Evolutionary conservation across 92 coral and sea anemone species (phyloP).

Genomic region (Diadumene lineata): DNA sequence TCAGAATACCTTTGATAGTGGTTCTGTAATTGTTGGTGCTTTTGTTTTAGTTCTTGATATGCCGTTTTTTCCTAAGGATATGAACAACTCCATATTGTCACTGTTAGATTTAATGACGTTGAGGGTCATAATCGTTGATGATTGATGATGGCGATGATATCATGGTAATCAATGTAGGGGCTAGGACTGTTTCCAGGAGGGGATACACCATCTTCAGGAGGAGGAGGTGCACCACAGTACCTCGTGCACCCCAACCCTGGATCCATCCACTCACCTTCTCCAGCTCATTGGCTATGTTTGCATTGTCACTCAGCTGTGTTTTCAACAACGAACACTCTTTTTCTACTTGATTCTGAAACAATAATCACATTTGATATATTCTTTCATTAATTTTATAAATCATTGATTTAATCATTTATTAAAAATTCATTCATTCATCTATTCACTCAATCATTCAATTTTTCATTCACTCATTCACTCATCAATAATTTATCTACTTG

Average conservation of each 20-base stretch:
- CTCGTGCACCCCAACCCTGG: neutral
- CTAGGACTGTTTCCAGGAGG: too few species aligned
- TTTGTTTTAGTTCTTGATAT: constrained; percentile 84
- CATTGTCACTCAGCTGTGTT: constrained; percentile 63
- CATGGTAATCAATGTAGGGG: too few species aligned
- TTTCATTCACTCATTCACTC: too few species aligned
- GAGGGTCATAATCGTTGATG: too few species aligned
- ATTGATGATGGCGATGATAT: too few species aligned
- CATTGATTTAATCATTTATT: neutral
- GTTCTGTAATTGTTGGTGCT: constrained; percentile 87
- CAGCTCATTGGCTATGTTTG: constrained; percentile 71
- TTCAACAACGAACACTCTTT: constrained; percentile 70
- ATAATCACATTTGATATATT: neutral
- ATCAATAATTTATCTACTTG: too few species aligned
- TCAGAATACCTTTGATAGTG: constrained; percentile 87
- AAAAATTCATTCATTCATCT: too few species aligned
- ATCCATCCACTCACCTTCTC: constrained; percentile 59
- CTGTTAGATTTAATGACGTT: too few species aligned
- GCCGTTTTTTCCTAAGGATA: constrained; percentile 64
- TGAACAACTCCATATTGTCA: too few species aligned
- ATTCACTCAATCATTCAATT: too few species aligned
- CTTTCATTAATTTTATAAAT: neutral
- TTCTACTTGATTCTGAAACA: constrained; percentile 60
- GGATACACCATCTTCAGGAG: too few species aligned
- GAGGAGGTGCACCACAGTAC: too few species aligned